Evolutionary conservation across 2,888 invertebrate genomes (phyloP), one percentile per base, ranked within the genome.

Genomic region (Salticus scenicus): DNA sequence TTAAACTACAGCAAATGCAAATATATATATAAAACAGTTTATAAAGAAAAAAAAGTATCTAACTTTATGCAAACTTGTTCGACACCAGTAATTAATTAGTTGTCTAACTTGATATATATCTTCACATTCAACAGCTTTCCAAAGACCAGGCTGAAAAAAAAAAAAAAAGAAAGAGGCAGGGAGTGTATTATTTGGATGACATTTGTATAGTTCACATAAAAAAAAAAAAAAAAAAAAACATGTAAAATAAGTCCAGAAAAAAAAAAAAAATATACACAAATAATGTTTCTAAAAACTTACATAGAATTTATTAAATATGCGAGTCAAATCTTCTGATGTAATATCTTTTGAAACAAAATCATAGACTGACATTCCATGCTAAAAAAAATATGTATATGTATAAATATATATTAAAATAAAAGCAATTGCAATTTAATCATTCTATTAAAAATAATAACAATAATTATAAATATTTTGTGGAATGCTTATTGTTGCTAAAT

Each of bases 61-160:
- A 47, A 83, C 87, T 33, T 67, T 79, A 7, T 14, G 31, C 1
- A 84, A 47, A 73, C 84, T 69, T 66, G 87, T 87, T 73, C 74
- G 30, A 37, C 87, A 87, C 87, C 87, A 87, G 4, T 76, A 37
- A 73, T 87, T 87, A 30, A 76, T 76, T 33, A 87, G 27, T 42
- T 74, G 66, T 63, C 87, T 37, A 2, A 84, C 80, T 66, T 79
- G 77, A 41, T 72, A 77, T 24, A 87, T 87, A 37, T 84, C 33
- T 67, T 69, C 76, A 33, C 41, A 64, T 69, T 83, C 83, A 7
- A 87, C 87, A 67, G 87, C 76, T 69, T 67, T 84, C 84, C 84
- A 84, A 33, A 87, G 71, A 57, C 87, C 87, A 28, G 87, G 87
- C 87, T 87, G 31, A 27, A 78, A 41, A 24, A 77, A 67, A n/a